Evolutionary conservation across 2,113 vertebrate species (phyloP).

Genomic region (Engystomops pustulosus): DNA sequence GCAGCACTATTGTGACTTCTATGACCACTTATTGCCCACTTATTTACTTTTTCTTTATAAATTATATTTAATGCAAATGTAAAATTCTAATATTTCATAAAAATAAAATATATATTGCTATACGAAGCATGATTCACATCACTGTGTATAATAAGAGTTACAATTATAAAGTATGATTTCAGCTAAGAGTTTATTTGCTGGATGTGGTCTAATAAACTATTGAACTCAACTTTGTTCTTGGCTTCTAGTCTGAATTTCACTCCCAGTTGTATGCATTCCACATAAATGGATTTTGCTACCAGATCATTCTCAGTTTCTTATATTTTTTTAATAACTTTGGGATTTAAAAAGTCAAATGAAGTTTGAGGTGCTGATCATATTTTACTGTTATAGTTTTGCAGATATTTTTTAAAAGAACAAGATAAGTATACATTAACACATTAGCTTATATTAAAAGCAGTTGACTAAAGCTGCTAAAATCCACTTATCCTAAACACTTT

Average conservation of each 20-base stretch:
- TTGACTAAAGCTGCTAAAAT: slow-evolving; percentile 14
- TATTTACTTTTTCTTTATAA: too few relatives aligned
- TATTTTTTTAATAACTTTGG: slow-evolving; percentile 49
- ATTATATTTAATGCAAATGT: too few relatives aligned
- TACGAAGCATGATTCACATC: neutral
- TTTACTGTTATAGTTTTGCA: slow-evolving; percentile 25
- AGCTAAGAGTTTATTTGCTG: neutral
- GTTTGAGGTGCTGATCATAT: slow-evolving; percentile 46
- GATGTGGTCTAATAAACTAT: slow-evolving; percentile 52
- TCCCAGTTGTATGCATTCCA: slow-evolving; percentile 37
- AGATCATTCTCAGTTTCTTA: slow-evolving; percentile 56
- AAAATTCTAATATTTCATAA: neutral
- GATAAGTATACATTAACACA: slow-evolving; percentile 50
- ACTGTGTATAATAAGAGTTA: neutral
- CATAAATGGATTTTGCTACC: slow-evolving; percentile 53
- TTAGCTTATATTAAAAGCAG: slow-evolving; percentile 52
- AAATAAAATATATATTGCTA: neutral
- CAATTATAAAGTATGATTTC: neutral
- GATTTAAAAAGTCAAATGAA: slow-evolving; percentile 56
- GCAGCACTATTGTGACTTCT: too few relatives aligned
- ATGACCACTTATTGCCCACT: too few relatives aligned
- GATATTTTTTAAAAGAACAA: slow-evolving; percentile 43
- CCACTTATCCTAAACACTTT: slow-evolving; percentile 50
- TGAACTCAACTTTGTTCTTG: slow-evolving; percentile 44
- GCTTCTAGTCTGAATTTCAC: slow-evolving; percentile 38